Base-by-base conservation (phyloP, 2,113 vertebrate species). In the Orthonyx spaldingii region DNA sequence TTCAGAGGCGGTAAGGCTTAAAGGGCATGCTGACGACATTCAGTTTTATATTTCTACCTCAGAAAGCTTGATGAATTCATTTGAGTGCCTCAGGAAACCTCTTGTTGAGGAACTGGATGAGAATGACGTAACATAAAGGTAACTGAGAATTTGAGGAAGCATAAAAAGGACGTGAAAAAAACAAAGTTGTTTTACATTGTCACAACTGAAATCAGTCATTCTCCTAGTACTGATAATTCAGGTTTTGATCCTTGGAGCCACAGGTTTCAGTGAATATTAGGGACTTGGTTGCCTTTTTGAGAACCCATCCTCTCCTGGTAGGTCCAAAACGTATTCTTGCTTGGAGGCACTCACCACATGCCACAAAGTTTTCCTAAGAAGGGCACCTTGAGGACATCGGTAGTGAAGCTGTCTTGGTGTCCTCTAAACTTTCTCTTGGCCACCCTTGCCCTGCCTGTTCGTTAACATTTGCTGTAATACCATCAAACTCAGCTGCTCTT, bases 151-250 rank as follows among this genome's bases (percentile, higher is more conserved):
- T 18, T 84, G 12, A 35, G 41, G 26, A 92, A 89, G 28, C 5
- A 7, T 35, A 41, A 89, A 85, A 76, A 44, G 13, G 30, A 66
- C 0, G 0, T 56, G 27, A 55, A 90, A 52, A 70, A 87, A 57
- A 3, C 0, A 0, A n/a, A 8, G 1, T 12, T 39, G 11, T 39
- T 80, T 78, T 60, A 44, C 53, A 7, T 14, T 57, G 13, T 50
- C 47, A 55, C 35, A 37, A 13, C 11, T 71, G 49, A 21, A 80
- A 59, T 59, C 77, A 57, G 11, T 66, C 3, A 1, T 55, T 63
- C 28, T 89, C 27, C 39, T 61, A n/a, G 22, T 3, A 1, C 61
- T 89, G 26, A 56, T 13, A 85, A 84, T 82, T 79, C 16, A 53
- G 30, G 1, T 16, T 55, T 70, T 89, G 47, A 60, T 82, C 17